Conservation (phyloP, 2,888 invertebrate genomes). For the Strigamia maritima region DNA sequence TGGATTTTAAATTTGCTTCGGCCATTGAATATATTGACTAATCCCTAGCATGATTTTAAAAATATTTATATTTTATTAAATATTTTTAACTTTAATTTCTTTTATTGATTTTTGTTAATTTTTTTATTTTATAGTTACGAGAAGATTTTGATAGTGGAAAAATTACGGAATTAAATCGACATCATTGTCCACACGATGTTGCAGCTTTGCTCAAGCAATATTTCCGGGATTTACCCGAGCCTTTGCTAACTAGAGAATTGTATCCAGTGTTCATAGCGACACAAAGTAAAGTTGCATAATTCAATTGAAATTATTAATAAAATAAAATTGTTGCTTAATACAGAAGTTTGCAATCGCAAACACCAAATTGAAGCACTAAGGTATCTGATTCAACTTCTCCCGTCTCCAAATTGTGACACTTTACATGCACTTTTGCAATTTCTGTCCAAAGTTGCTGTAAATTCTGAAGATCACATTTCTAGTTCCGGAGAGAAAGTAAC, state of each 20-base stretch:
- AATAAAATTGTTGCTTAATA: slow-evolving; percentile 41
- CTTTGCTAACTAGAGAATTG: slow-evolving; percentile 80
- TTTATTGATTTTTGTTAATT: neutral
- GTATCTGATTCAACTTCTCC: slow-evolving; percentile 78
- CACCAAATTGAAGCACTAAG: slow-evolving; percentile 79
- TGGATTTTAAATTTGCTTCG: neutral
- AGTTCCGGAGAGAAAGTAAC: slow-evolving; percentile 53
- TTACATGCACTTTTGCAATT: slow-evolving; percentile 77
- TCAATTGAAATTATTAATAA: neutral
- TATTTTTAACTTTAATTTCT: neutral
- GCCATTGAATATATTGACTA: neutral
- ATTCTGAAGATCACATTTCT: slow-evolving; percentile 65
- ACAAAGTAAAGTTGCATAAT: slow-evolving; percentile 69
- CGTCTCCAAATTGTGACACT: slow-evolving; percentile 75
- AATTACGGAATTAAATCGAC: slow-evolving; percentile 64
- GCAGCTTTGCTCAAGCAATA: slow-evolving; percentile 90
- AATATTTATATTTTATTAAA: neutral
- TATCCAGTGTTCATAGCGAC: slow-evolving; percentile 87
- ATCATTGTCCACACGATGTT: slow-evolving; percentile 88
- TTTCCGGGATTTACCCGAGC: slow-evolving; percentile 87
- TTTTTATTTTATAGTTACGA: slow-evolving; percentile 62
- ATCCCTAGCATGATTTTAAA: neutral
- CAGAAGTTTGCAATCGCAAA: slow-evolving; percentile 77
- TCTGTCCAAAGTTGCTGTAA: slow-evolving; percentile 70
- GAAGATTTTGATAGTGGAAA: slow-evolving; percentile 86